Conservation (phyloP, 2,888 invertebrate species). For the Nomada fucata region DNA sequence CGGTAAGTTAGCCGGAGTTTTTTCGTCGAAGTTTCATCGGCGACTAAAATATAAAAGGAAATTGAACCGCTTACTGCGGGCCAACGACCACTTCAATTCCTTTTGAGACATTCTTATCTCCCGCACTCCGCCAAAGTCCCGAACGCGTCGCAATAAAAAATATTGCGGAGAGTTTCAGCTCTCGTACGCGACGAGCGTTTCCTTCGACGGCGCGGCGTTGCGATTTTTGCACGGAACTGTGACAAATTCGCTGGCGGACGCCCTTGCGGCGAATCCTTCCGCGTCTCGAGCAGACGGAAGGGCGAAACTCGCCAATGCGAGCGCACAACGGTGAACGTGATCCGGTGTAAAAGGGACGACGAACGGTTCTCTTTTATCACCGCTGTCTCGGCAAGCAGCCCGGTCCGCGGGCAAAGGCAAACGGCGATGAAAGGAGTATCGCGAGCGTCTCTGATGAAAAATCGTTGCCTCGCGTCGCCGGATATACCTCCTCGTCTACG, state of each 20-base stretch:
- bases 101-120: background rate
- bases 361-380: conserved; percentile 57
- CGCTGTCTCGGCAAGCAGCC: conserved; percentile 34
- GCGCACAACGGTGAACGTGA: conserved; percentile 1
- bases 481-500: conserved; percentile 48
- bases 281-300: conserved; percentile 1
- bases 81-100: background rate
- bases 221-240: conserved; percentile 1
- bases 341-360: conserved; percentile 30
- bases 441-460: conserved; percentile 48
- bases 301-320: conserved; percentile 17
- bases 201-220: background rate
- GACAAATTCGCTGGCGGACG: conserved; percentile 22
- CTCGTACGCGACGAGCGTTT: background rate
- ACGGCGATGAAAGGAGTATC: conserved; percentile 42
- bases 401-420: conserved; percentile 20
- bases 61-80: background rate
- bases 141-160: background rate
- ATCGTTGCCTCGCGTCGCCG: conserved; percentile 61
- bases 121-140: background rate
- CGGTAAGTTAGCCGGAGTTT: background rate
- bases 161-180: background rate
- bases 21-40: background rate
- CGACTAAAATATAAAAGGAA: background rate
- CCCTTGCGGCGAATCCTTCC: conserved; percentile 13